Base-by-base conservation (phyloP, 2,888 invertebrate genomes). In the Aphidius colemani region DNA sequence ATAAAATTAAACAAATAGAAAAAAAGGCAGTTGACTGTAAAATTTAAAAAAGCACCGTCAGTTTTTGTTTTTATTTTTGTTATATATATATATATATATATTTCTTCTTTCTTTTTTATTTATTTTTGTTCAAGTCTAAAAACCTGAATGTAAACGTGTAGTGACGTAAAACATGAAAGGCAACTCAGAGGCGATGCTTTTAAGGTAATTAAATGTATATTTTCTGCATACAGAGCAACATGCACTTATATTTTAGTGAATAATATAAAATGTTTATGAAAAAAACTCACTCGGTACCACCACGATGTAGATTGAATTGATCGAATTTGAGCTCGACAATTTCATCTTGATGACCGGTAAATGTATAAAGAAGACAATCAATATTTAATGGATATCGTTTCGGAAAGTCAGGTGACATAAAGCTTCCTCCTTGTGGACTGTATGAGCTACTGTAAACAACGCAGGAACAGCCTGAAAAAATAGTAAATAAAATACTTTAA, bases 381-480 rank as follows among this genome's bases (percentile, higher is more conserved):
- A 92, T 86, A 75, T 88, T 88, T 64, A 87, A 81, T 7, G 90
- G 89, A 83, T 93, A 93, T 64, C 89, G 87, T 67, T 87, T 87
- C 5, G 94, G 94, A 83, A 89, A 93, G 84, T 93, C 91, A 13
- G 94, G 94, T 73, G 93, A 93, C 78, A 88, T 90, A 85, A 94
- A 94, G 55, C 87, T 88, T 69, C 93, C 94, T 71, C 88, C 89
- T 78, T 90, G 90, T 83, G 89, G 90, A 74, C 90, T 90, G 80
- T 89, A 90, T 67, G 91, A 90, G 71, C 90, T 90, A 75, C 92
- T 90, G 85, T 89, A 94, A 67, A 90, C 88, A 73, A 94, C 85
- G 82, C 95, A 95, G 76, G 90, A 88, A 83, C 95, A 95, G 83
- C 92, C 94, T 94, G 87, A 61, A 86, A 86, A 30, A 30, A 30